Base-by-base conservation (phyloP, 2,888 invertebrate genomes). In the Cheilosia pagana region DNA sequence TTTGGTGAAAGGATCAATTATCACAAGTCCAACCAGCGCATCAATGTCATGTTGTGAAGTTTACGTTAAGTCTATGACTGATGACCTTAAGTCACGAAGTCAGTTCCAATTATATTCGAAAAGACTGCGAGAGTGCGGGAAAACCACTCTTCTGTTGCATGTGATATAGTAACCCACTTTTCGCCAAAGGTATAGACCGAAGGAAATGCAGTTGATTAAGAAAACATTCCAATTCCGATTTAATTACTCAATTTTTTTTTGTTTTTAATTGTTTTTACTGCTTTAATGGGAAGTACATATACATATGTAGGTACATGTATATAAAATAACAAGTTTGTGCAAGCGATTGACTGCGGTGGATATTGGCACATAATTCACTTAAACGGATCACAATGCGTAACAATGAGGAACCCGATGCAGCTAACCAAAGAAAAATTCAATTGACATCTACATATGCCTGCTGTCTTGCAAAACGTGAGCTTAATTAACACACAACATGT, bases 381-480 rank as follows among this genome's bases (percentile, higher is more conserved):
- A 85, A 85, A 81, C 75, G 75, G 85, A 75, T 85, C 81, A 81
- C 81, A 81, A 85, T 85, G 85, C 85, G 85, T 81, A 71, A 85
- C 85, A 81, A 76, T 41, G 75, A 62, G 75, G 85, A 81, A 76
- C 74, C 63, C 50, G 8, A 68, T 52, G 21, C 41, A 68, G 45
- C 28, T 50, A 71, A 35, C 23, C 35, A 43, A 71, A 23, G 45
- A 78, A 41, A 72, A 39, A 75, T 19, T 57, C 4, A 57, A 75
- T 52, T 83, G 78, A 78, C 74, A 83, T 63, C 3, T 35, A 4
- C 12, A 1, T 12, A 35, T 28, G 2, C 8, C 3, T 10, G 14
- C 23, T 23, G 50, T 67, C 48, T 83, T 78, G 57, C 62, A 68
- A 78, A 72, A 83, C 10, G 19, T 63, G 25, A 31, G 63, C 16